Percentiles rank a stretch among this genome's conserved stretches.
Evolutionary conservation across 2,797 vertebrate genomes (phyloP).

Genomic region (Crenichthys baileyi): DNA sequence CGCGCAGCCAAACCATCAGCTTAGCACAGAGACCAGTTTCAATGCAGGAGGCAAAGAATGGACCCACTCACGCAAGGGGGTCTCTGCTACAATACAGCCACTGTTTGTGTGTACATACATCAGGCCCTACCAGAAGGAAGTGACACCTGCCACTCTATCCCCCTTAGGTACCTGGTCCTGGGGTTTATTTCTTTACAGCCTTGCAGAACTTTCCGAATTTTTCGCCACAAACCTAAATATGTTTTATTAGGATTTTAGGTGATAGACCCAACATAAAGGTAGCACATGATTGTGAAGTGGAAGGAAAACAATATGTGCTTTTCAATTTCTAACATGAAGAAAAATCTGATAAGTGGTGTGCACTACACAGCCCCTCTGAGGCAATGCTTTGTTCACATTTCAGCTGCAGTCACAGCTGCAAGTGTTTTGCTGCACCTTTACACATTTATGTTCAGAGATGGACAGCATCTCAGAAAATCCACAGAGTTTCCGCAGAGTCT

Average conservation of each 20-base stretch:
- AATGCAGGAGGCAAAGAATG: constrained; percentile 63
- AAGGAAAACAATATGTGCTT: background rate
- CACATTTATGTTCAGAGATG: background rate
- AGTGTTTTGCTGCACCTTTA: background rate
- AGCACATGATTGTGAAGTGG: background rate
- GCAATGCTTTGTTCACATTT: background rate
- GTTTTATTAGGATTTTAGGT: background rate
- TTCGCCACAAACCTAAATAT: background rate
- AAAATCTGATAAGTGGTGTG: background rate
- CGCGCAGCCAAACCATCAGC: constrained; percentile 61
- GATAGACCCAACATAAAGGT: background rate
- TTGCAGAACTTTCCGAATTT: background rate
- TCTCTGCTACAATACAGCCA: constrained; percentile 63
- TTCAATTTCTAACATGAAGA: background rate
- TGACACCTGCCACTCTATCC: constrained; percentile 50
- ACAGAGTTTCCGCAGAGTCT: background rate
- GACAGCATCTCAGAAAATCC: background rate
- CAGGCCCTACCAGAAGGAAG: constrained; percentile 31
- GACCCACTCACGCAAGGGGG: constrained; percentile 57
- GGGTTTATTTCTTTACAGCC: background rate
- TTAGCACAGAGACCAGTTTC: constrained; percentile 59
- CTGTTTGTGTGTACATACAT: constrained; percentile 58
- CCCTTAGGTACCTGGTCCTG: constrained; percentile 17
- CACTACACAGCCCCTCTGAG: background rate
- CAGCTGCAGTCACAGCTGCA: background rate